Percentiles rank a stretch among this genome's conserved stretches.
These are phyloP conservation scores for Tipula helvola DNA, from an alignment of 2,888 invertebrate genomes.

Conservation along the genomic window DNA sequence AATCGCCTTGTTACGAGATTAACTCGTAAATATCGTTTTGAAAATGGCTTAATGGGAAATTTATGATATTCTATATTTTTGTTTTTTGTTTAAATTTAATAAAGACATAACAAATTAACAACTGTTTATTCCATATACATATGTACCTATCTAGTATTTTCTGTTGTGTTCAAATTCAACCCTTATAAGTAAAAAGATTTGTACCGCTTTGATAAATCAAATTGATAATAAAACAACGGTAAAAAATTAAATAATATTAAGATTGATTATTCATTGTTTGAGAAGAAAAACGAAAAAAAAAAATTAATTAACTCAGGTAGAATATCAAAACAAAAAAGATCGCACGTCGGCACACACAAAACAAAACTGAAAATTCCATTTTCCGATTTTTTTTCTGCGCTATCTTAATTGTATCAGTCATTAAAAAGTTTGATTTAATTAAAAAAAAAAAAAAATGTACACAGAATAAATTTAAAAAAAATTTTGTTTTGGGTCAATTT, in stretches of 20 bases:
- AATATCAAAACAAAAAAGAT: not conserved
- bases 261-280: not conserved
- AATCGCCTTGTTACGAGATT: not conserved
- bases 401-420: not conserved
- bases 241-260: not conserved
- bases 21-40: not conserved
- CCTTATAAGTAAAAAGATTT: not conserved
- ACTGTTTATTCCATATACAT: not conserved
- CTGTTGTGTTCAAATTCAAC: not conserved
- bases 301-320: not conserved
- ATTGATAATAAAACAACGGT: not conserved
- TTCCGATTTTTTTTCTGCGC: not conserved
- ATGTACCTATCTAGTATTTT: not conserved
- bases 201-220: not conserved
- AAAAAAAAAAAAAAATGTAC: not conserved
- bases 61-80: not conserved
- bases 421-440: constrained; percentile 4
- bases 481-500: not conserved
- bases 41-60: not conserved
- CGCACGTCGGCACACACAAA: not conserved
- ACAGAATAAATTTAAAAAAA: not conserved
- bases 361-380: not conserved
- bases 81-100: not conserved
- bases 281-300: not conserved
- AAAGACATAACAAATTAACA: not conserved